Evolutionary conservation across 2,888 invertebrate genomes (phyloP), one percentile per base, ranked within the genome.

Genomic region (Blera fallax): DNA sequence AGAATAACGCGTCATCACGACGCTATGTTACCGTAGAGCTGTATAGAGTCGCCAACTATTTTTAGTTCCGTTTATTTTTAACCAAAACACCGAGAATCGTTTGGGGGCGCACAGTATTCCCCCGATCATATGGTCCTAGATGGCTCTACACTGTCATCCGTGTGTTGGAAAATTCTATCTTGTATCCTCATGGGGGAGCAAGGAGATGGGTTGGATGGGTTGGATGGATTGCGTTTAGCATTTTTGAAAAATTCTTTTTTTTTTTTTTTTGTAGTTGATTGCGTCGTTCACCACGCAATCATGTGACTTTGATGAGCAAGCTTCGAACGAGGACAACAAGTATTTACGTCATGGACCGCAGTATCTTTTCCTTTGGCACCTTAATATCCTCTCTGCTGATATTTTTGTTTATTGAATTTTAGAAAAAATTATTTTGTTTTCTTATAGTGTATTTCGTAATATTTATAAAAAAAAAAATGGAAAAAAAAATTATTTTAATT

Each of bases 1-100:
- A 52, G 18, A 34, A 56, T 29, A 62, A 32, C 70, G 77, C 83
- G 83, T 83, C 83, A 83, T 83, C 73, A 60, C 60, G 40, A 43
- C 52, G 52, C 73, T 52, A 32, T 48, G 45, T 18, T 37, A 24
- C 24, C 5, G 18, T 50, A 27, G 18, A 60, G 34, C 45, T 45
- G 18, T 16, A 4, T 11, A 29, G n/a, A 1, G 29, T 7, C 14
- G 14, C 10, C 10, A n/a, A 67, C 27, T 83, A 83, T 83, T 83
- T 73, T 78, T 83, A 73, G 83, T 29, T 32, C 5, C 37, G 54
- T 83, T 50, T 83, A 83, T 83, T 83, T 78, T 78, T 54, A 77
- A 21, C 37, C 37, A 16, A n/a, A 11, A 21, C 16, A 45, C n/a
- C n/a, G n/a, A 10, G 21, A 11, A 48, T 18, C 11, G 48, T 21